Conservation (phyloP, 2,888 invertebrate genomes). For the Timema podura region DNA sequence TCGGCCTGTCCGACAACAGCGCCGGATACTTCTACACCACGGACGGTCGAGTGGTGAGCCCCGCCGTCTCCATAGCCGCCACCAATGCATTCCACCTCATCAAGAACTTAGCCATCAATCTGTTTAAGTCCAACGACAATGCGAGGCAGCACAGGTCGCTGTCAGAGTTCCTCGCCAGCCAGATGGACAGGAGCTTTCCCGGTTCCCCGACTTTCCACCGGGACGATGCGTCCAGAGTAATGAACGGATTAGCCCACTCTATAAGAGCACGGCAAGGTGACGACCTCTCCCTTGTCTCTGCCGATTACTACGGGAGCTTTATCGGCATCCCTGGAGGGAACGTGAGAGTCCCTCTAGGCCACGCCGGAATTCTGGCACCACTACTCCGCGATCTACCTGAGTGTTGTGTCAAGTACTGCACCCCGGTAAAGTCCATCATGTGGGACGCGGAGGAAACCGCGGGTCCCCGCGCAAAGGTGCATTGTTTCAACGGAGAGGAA, state of each 20-base stretch:
- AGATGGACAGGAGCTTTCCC: conserved; percentile 24
- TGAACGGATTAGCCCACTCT: conserved; percentile 62
- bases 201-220: conserved; percentile 29
- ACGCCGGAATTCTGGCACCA: conserved; percentile 63
- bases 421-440: conserved; percentile 19
- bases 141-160: conserved; percentile 39
- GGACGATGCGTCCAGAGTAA: conserved; percentile 63
- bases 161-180: conserved; percentile 18
- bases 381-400: conserved; percentile 60
- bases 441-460: conserved; percentile 55
- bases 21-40: conserved; percentile 64
- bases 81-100: conserved; percentile 64
- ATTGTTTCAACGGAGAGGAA: conserved; percentile 67
- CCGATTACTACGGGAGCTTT: conserved; percentile 67
- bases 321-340: conserved; percentile 63
- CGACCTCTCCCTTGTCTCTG: conserved; percentile 66
- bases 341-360: conserved; percentile 61
- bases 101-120: conserved; percentile 60
- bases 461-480: conserved; percentile 58
- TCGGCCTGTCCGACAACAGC: conserved; percentile 51
- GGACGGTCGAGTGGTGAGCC: conserved; percentile 63
- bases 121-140: conserved; percentile 46
- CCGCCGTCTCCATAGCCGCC: conserved; percentile 59
- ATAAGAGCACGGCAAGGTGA: conserved; percentile 64
- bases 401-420: conserved; percentile 34